Base-by-base conservation (phyloP, 2,888 invertebrate genomes). In the Adelognathus sp. region DNA sequence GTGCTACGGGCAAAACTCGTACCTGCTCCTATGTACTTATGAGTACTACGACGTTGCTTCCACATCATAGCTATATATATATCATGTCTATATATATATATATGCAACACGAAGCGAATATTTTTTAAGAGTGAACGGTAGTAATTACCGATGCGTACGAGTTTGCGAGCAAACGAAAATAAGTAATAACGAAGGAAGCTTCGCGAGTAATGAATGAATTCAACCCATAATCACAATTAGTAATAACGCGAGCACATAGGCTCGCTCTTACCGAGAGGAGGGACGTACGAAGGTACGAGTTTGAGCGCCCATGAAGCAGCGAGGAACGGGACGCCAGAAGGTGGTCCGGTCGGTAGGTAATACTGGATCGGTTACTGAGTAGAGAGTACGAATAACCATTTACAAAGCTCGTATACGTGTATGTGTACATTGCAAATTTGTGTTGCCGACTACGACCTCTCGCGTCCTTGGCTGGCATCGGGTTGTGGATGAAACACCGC, bases 1-100 rank as follows among this genome's bases (percentile, higher is more conserved):
- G 76, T 76, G 76, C 76, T 76, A 76, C 64, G 64, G 76, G 76
- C 69, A 56, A 70, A 71, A 76, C 76, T 76, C 39, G 76, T 76
- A 76, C 31, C 39, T 41, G 39, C 67, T 66, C 39, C 44, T 69
- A 71, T 46, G 52, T 41, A 54, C 50, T 50, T 61, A 60, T 9
- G 52, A 31, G 67, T 67, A 60, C 46, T 46, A 54, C 54, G 14
- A 31, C 71, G 52, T 41, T 72, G 63, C 63, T 31, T 39, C 61
- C 54, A 61, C 54, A 52, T 31, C 50, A n/a, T n/a, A n/a, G n/a
- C n/a, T n/a, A n/a, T n/a, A n/a, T n/a, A n/a, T n/a, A n/a, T n/a
- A n/a, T 52, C 61, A 14, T 54, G 18, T 18, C 3, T 50, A 24
- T 50, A 50, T 21, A 21, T 50, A 4, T 50, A 50, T 24, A n/a